Conservation (phyloP, 2,113 vertebrate genomes). For the Maccullochella peelii region DNA sequence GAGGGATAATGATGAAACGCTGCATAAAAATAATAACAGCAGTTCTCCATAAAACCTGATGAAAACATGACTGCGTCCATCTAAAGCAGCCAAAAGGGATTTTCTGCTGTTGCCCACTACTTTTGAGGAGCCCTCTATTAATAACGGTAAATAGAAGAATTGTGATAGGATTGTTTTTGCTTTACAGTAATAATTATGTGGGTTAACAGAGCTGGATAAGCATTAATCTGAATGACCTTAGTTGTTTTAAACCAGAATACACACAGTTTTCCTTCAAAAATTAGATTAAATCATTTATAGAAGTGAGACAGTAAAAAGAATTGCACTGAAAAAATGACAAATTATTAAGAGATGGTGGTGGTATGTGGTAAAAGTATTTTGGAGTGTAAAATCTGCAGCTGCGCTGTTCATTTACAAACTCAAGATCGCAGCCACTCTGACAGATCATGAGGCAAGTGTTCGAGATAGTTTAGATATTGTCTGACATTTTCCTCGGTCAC, state of each 20-base stretch:
- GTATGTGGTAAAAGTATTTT: not conserved
- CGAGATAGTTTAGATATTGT: constrained; percentile 50
- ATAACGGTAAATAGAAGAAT: constrained; percentile 4
- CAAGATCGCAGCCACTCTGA: constrained; percentile 21
- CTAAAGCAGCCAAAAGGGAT: not conserved
- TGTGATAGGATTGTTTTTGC: not conserved
- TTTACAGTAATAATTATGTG: not conserved
- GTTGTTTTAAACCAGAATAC: constrained; percentile 1
- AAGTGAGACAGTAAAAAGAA: not conserved
- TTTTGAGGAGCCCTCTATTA: not conserved
- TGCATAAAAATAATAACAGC: constrained; percentile 27
- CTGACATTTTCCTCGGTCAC: constrained; percentile 22
- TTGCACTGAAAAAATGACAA: not conserved
- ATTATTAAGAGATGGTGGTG: too few relatives aligned
- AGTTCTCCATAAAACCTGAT: not conserved
- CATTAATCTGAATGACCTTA: not conserved
- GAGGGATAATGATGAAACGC: constrained; percentile 5
- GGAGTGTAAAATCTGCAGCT: constrained; percentile 26
- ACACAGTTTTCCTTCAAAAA: not conserved
- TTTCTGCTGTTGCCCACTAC: not conserved
- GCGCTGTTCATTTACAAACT: not conserved
- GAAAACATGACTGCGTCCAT: constrained; percentile 14
- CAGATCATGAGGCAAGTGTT: constrained; percentile 67
- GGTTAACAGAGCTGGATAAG: not conserved
- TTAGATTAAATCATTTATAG: not conserved